Percentiles rank a stretch among this genome's conserved stretches.
phyloP scores from a whole-genome alignment of 2,113 vertebrate species.

The Ahaetulla prasina region DNA sequence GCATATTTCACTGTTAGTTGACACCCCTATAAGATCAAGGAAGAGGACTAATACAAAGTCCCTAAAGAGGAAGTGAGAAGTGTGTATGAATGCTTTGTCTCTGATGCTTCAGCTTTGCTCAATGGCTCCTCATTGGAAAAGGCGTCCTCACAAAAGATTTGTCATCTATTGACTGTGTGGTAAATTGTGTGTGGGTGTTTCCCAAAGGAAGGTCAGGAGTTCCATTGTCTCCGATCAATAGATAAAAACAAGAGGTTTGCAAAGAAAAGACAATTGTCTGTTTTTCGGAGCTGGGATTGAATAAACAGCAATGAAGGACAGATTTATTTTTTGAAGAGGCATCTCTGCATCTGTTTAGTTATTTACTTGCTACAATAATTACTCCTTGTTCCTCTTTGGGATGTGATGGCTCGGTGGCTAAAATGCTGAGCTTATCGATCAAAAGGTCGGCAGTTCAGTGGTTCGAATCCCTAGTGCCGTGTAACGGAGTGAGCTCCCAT shows the following conservation, averaged over 20 bases:
- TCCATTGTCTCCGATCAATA: background rate
- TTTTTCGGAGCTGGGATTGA: too few species aligned
- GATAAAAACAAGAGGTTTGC: background rate
- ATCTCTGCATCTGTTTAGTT: background rate
- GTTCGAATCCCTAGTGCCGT: too few species aligned
- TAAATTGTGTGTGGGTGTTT: background rate
- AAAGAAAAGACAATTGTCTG: background rate
- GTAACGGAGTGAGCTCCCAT: too few species aligned
- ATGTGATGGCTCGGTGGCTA: too few species aligned
- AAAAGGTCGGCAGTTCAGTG: too few species aligned
- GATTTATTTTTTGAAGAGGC: background rate
- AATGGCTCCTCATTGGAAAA: conserved; percentile 1
- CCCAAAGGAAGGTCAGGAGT: background rate
- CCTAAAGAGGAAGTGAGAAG: conserved; percentile 23
- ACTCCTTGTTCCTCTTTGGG: background rate
- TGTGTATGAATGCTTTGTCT: conserved; percentile 24
- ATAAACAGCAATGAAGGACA: background rate
- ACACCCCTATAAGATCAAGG: conserved; percentile 56
- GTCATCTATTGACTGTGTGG: background rate
- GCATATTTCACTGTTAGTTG: conserved; percentile 21
- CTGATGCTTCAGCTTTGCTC: conserved; percentile 29
- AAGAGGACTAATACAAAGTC: conserved; percentile 42
- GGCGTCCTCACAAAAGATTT: background rate
- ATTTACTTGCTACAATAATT: background rate
- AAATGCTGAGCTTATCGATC: too few species aligned